phyloP scores from a whole-genome alignment of 2,797 vertebrate genomes.

The Dromococcyx pavoninus region DNA sequence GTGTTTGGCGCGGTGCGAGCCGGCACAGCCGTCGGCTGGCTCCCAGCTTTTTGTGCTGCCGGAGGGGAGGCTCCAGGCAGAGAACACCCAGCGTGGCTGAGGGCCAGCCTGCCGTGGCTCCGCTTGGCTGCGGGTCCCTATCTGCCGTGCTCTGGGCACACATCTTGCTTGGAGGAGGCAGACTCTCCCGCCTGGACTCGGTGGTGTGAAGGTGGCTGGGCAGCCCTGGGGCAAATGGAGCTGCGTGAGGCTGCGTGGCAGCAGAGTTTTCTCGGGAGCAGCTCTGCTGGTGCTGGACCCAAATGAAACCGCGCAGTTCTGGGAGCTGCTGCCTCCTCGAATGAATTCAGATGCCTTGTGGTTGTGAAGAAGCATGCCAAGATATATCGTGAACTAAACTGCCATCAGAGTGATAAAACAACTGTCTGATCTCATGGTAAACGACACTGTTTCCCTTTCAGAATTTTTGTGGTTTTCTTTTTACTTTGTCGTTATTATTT shows the following conservation, averaged over 20 bases:
- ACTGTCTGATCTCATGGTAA: background rate
- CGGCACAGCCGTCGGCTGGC: too few species aligned
- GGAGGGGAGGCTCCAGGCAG: too few species aligned
- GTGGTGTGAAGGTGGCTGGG: background rate
- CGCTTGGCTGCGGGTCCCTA: too few species aligned
- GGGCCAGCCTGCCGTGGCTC: too few species aligned
- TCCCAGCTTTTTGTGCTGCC: too few species aligned
- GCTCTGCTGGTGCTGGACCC: background rate
- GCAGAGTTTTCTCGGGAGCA: background rate
- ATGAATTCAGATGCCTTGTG: background rate
- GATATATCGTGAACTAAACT: background rate
- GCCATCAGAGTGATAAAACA: background rate
- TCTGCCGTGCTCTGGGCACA: too few species aligned
- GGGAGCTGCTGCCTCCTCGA: background rate
- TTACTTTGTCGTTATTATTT: background rate
- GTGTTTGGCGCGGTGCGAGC: too few species aligned
- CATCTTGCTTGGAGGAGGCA: background rate
- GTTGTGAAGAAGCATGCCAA: background rate
- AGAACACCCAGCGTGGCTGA: too few species aligned
- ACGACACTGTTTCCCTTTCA: background rate
- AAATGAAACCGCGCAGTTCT: background rate
- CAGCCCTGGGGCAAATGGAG: too few species aligned
- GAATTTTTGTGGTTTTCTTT: background rate
- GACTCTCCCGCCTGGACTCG: background rate
- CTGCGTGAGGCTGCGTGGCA: rapidly evolving